Conservation (phyloP, 2,113 vertebrate genomes). For the Platysternon megacephalum region DNA sequence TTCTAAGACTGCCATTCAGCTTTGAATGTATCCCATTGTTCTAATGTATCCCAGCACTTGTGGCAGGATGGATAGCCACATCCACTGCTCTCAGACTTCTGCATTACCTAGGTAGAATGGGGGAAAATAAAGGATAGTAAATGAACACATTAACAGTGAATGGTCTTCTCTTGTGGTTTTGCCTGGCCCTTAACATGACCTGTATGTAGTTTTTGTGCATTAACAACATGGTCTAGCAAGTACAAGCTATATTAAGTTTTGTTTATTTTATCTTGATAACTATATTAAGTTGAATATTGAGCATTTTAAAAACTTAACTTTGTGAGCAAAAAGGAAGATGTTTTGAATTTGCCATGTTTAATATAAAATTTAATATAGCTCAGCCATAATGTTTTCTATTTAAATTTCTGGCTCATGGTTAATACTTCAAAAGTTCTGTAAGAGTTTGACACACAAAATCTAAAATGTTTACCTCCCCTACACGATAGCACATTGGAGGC, state of each 20-base stretch:
- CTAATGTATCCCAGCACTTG: rapidly evolving
- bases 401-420: background rate
- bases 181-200: background rate
- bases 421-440: background rate
- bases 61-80: rapidly evolving
- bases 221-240: background rate
- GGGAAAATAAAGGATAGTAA: too few species aligned
- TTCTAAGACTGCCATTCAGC: background rate
- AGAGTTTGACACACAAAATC: background rate
- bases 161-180: background rate
- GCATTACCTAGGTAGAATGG: rapidly evolving
- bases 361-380: background rate
- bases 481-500: background rate
- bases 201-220: background rate
- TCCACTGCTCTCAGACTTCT: rapidly evolving
- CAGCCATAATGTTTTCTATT: background rate
- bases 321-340: background rate
- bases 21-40: background rate
- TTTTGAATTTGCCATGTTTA: background rate
- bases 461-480: background rate
- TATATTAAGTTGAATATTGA: background rate
- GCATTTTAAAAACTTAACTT: background rate
- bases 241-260: background rate
- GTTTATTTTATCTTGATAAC: background rate
- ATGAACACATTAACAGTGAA: background rate